phyloP scores from a whole-genome alignment of 2,888 invertebrate species.

The Punctoribates punctum region DNA sequence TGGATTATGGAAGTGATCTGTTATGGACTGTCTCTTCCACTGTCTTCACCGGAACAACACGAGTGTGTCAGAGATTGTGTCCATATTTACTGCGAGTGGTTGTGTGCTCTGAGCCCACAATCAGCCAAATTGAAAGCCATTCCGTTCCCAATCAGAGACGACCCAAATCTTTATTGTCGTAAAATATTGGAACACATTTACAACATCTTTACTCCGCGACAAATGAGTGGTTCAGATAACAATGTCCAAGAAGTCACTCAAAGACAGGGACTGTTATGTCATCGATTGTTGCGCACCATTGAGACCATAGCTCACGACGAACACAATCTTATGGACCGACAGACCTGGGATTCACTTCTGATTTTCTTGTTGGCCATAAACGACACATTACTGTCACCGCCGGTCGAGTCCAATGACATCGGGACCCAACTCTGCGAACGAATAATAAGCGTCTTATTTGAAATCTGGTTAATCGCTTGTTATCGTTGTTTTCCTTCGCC shows the following conservation, averaged over 20 bases:
- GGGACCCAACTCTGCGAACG: conserved; percentile 91
- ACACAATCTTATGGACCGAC: conserved; percentile 69
- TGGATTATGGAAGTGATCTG: conserved; percentile 79
- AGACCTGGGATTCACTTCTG: conserved; percentile 86
- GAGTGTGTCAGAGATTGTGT: conserved; percentile 94
- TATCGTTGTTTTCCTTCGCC: conserved; percentile 86
- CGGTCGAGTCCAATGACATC: conserved; percentile 83
- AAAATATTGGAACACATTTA: conserved; percentile 88
- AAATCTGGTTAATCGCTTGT: conserved; percentile 75
- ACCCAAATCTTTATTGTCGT: conserved; percentile 82
- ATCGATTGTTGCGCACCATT: conserved; percentile 78
- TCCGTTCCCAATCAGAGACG: conserved; percentile 79
- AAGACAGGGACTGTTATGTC: conserved; percentile 87
- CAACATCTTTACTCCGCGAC: conserved; percentile 87
- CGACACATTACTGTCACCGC: conserved; percentile 83
- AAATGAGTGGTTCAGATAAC: conserved; percentile 54
- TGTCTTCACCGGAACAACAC: conserved; percentile 67
- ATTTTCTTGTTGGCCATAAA: conserved; percentile 84
- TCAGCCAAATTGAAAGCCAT: conserved; percentile 60
- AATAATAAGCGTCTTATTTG: conserved; percentile 86
- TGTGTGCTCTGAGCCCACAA: conserved; percentile 74
- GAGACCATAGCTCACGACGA: conserved; percentile 71
- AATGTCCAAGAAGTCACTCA: conserved; percentile 63
- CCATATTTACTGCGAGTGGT: conserved; percentile 94
- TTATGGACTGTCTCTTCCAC: conserved; percentile 81